Conservation (phyloP, 1,140 invertebrate species). For the Chymomyza costata region DNA sequence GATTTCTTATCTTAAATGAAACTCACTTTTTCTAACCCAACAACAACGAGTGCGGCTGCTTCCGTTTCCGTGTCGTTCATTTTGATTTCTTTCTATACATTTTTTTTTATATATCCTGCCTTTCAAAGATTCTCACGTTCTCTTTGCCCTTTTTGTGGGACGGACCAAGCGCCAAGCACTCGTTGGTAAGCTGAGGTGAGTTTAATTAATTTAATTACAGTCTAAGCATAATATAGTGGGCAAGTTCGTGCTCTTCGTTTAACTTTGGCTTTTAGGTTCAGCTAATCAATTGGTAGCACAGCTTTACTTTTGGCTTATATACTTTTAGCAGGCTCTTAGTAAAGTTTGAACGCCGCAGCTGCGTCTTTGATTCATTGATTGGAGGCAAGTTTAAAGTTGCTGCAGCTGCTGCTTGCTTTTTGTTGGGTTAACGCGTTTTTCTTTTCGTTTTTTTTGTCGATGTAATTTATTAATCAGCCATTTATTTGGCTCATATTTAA, state of each 20-base stretch:
- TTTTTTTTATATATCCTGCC: slow-evolving; percentile 3
- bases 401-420: no score
- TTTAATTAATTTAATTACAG: slow-evolving; percentile 72
- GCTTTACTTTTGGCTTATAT: not conserved
- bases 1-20: slow-evolving; percentile 70
- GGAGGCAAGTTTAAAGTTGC: no score
- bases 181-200: no score
- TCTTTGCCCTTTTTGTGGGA: no score
- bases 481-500: slow-evolving; percentile 38
- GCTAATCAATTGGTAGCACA: no score
- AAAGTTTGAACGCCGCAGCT: no score
- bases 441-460: no score
- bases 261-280: slow-evolving; percentile 7
- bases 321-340: no score
- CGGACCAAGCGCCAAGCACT: no score
- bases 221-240: slow-evolving; percentile 71
- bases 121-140: slow-evolving; percentile 4
- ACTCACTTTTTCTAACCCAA: slow-evolving; percentile 41
- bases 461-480: slow-evolving; percentile 30
- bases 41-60: slow-evolving; percentile 13
- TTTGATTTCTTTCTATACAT: slow-evolving; percentile 41
- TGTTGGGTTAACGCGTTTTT: no score
- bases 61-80: slow-evolving; percentile 47
- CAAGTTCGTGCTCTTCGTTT: slow-evolving; percentile 53
- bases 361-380: no score